Evolutionary conservation across 30 jellyfish, hydroid and myxozoan species (phyloP).

Genomic region (Chrysaora quinquecirrha): DNA sequence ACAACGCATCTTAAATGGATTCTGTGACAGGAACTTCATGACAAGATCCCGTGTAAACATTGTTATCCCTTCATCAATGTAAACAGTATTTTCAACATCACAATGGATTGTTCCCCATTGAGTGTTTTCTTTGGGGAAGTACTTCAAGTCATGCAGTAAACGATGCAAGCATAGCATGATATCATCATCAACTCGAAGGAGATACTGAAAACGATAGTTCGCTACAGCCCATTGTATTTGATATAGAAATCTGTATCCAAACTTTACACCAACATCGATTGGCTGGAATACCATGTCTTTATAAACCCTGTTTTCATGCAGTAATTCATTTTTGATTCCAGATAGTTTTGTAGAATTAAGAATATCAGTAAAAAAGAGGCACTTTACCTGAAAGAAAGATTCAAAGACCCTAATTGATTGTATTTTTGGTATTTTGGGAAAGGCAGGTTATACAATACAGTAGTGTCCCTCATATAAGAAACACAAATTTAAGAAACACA

Average conservation of each 20-base stretch:
- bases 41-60: constrained; percentile 76
- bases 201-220: constrained; percentile 47
- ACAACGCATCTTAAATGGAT: constrained; percentile 74
- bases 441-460: background rate
- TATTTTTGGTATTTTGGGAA: background rate
- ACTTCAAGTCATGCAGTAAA: constrained; percentile 46
- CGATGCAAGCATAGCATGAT: constrained; percentile 66
- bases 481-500: too few species aligned
- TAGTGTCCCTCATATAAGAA: too few species aligned
- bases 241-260: constrained; percentile 73
- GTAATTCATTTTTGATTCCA: constrained; percentile 9
- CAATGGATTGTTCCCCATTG: constrained; percentile 82
- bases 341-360: constrained; percentile 30
- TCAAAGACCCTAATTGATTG: background rate
- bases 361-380: constrained; percentile 78
- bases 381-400: constrained; percentile 55
- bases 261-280: constrained; percentile 57
- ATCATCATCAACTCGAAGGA: constrained; percentile 83
- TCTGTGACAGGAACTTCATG: constrained; percentile 70
- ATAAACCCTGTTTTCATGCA: constrained; percentile 39
- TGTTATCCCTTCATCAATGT: constrained; percentile 75
- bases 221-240: constrained; percentile 86
- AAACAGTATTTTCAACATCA: constrained; percentile 23
- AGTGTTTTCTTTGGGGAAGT: constrained; percentile 29
- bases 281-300: constrained; percentile 73